phyloP scores from a whole-genome alignment of 1,140 invertebrate species.

The Marisa cornuarietis region DNA sequence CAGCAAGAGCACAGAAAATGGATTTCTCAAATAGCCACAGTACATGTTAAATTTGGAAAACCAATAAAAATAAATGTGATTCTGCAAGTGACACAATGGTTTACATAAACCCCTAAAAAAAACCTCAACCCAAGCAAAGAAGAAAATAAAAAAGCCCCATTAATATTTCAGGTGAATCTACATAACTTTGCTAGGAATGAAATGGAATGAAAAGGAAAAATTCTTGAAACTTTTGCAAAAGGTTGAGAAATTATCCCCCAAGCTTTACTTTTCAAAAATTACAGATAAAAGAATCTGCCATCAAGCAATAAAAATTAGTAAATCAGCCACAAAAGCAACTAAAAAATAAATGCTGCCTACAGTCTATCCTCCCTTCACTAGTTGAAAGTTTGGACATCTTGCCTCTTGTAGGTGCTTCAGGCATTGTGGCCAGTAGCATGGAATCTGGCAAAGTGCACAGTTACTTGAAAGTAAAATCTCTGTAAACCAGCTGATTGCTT shows the following conservation, averaged over 20 bases:
- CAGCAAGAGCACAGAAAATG: too few species aligned
- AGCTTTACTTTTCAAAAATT: too few species aligned
- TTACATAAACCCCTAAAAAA: neutral
- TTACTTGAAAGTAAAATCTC: too few species aligned
- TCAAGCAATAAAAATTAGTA: too few species aligned
- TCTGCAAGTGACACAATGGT: too few species aligned
- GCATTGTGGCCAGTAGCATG: slow-evolving; percentile 21
- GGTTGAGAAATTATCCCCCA: too few species aligned
- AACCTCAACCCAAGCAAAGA: neutral
- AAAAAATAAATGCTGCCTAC: slow-evolving; percentile 13
- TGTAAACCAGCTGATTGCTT: too few species aligned
- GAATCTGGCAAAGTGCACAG: slow-evolving; percentile 5
- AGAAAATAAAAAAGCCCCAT: neutral
- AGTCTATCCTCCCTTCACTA: slow-evolving; percentile 17
- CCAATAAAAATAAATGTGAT: neutral
- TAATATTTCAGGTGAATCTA: too few species aligned
- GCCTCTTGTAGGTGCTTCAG: slow-evolving; percentile 12
- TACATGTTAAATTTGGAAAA: neutral
- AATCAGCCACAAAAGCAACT: neutral
- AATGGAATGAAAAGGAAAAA: too few species aligned
- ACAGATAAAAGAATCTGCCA: too few species aligned
- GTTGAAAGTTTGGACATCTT: slow-evolving; percentile 11
- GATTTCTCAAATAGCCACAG: neutral
- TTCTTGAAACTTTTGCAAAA: too few species aligned
- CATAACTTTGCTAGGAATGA: too few species aligned